Evolutionary conservation across 1,140 invertebrate genomes (phyloP).

Genomic region (Nephila pilipes): DNA sequence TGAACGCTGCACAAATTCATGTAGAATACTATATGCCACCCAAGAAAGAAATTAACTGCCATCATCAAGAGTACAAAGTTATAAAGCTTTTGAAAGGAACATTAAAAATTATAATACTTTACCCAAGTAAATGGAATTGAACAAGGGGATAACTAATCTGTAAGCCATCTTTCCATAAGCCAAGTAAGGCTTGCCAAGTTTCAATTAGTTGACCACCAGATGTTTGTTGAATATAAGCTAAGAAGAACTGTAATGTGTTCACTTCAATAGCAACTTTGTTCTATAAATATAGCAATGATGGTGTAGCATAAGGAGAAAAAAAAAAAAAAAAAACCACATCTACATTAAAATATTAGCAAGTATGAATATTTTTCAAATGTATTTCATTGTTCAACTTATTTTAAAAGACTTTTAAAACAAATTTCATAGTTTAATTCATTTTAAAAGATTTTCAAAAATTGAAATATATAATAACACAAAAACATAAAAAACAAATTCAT

Average conservation of each 20-base stretch:
- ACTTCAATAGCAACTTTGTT: slow-evolving; percentile 84
- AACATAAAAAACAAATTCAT: no score
- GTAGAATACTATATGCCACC: slow-evolving; percentile 85
- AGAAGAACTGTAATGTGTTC: slow-evolving; percentile 85
- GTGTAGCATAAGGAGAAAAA: no score
- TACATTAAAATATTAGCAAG: no score
- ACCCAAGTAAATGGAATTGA: slow-evolving; percentile 90
- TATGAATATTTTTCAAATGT: no score
- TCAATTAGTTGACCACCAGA: slow-evolving; percentile 87
- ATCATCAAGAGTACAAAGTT: slow-evolving; percentile 28
- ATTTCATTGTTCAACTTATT: no score
- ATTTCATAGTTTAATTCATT: no score
- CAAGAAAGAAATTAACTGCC: neutral
- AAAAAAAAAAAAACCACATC: no score
- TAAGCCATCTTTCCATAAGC: slow-evolving; percentile 89
- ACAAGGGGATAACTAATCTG: slow-evolving; percentile 87
- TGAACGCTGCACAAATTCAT: slow-evolving; percentile 92
- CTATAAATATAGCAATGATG: slow-evolving; percentile 48
- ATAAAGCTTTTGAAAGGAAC: neutral
- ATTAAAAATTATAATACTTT: slow-evolving; percentile 16
- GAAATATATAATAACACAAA: no score
- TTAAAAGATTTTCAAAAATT: no score
- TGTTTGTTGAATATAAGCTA: slow-evolving; percentile 87
- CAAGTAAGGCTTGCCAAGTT: slow-evolving; percentile 89
- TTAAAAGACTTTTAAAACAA: no score